Base-by-base conservation (phyloP, 2,113 vertebrate genomes). In the Chloebia gouldiae region DNA sequence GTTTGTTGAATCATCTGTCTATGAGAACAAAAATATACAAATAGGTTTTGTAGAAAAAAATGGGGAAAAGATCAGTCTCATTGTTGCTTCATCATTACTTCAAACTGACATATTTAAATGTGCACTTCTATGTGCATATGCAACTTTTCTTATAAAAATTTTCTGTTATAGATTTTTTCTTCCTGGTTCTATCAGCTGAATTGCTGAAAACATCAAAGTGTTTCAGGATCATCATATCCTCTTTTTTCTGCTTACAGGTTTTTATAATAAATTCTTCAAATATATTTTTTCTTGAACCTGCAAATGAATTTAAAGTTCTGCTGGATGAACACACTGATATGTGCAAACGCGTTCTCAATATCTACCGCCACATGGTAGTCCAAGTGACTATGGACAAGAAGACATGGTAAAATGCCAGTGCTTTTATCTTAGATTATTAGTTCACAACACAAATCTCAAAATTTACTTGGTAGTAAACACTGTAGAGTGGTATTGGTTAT, bases 321-420 rank as follows among this genome's bases (percentile, higher is more conserved):
- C 96, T 99, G 96, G 99, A 99, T 97, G 99, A 99, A 72, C 99
- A 99, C 60, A 99, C 99, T 4, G 99, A 99, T 97, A 99, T 99
- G 99, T 99, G 99, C 98, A 99, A 99, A 98, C 98, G 99, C 70
- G 99, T 99, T 97, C 98, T 99, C 80, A 99, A 99, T 95, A 99
- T 99, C 97, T 99, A 99, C 96, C 99, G 99, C 75, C 99, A 99
- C 97, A 99, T 99, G 97, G 99, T 99, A 88, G 99, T 99, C 89
- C 99, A 99, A 96, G 98, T 99, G 94, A 99, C 98, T 92, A 99
- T 99, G 99, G 99, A 99, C 97, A 99, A 99, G 98, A 99, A 99
- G 96, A 99, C 99, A 95, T 99, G 99, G 99, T 99, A 99, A 98
- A 85, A 90, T 79, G 49, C 65, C 86, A 59, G 53, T 88, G 31